These are phyloP conservation scores for honey bee (Apis mellifera) DNA, from an alignment of 1,140 invertebrate genomes.

Conservation along the genomic window DNA sequence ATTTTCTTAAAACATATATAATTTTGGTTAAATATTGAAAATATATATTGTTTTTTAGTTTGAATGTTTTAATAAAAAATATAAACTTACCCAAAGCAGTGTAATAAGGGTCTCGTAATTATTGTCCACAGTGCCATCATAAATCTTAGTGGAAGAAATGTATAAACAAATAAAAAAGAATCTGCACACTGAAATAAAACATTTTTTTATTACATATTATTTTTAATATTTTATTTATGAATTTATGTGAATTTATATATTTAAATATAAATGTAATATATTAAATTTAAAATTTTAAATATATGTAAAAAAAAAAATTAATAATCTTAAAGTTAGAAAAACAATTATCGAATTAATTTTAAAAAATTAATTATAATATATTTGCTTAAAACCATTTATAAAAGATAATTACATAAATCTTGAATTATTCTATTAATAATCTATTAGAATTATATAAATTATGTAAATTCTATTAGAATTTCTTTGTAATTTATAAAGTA, in stretches of 20 bases:
- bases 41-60: not conserved
- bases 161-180: conserved; percentile 98
- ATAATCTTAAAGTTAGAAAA: not conserved
- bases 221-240: not conserved
- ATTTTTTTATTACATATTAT: not conserved
- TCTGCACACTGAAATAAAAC: conserved; percentile 91
- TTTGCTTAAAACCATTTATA: not conserved
- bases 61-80: conserved; percentile 10
- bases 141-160: conserved; percentile 97
- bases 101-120: conserved; percentile 86
- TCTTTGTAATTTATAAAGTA: no score
- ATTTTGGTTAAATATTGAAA: not conserved
- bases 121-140: conserved; percentile 92
- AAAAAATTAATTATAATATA: not conserved
- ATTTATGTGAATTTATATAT: no score
- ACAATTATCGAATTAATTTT: no score
- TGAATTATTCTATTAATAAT: no score
- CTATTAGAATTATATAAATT: no score
- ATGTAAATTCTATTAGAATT: no score
- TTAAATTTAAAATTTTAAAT: not conserved
- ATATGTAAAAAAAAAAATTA: not conserved
- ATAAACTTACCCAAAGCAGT: conserved; percentile 86
- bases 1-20: not conserved
- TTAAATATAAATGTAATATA: not conserved
- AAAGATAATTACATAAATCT: not conserved